phyloP scores from a whole-genome alignment of 1,140 invertebrate genomes.

The Sitophilus oryzae region DNA sequence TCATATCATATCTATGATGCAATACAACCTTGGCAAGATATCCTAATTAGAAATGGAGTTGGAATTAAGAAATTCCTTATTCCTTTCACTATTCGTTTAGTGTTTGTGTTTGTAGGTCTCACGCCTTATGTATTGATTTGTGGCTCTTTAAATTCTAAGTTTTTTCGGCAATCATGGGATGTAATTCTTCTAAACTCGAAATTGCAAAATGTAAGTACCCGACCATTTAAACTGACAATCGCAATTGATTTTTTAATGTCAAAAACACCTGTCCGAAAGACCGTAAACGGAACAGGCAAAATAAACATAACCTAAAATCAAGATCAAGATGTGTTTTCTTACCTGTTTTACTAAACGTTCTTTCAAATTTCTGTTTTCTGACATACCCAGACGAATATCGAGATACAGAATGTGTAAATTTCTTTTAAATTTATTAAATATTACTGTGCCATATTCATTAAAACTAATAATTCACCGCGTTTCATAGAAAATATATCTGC shows the following conservation, averaged over 20 bases:
- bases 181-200: conserved; percentile 18
- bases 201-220: conserved; percentile 18
- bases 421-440: not conserved
- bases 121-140: too few species aligned
- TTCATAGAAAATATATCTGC: too few species aligned
- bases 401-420: conserved; percentile 13
- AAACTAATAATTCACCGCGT: too few species aligned
- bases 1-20: not conserved
- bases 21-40: not conserved
- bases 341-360: not conserved
- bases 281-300: too few species aligned
- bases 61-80: not conserved
- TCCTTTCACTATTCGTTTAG: not conserved
- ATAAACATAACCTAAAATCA: too few species aligned
- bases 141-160: not conserved
- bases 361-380: not conserved
- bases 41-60: not conserved
- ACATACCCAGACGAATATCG: conserved; percentile 1
- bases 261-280: too few species aligned
- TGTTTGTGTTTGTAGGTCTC: not conserved
- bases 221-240: too few species aligned
- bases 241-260: too few species aligned
- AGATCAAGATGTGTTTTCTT: too few species aligned
- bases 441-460: too few species aligned
- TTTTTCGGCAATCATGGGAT: conserved; percentile 16